Conservation (phyloP, 2,113 vertebrate genomes). For the Percopsis transmontana region DNA sequence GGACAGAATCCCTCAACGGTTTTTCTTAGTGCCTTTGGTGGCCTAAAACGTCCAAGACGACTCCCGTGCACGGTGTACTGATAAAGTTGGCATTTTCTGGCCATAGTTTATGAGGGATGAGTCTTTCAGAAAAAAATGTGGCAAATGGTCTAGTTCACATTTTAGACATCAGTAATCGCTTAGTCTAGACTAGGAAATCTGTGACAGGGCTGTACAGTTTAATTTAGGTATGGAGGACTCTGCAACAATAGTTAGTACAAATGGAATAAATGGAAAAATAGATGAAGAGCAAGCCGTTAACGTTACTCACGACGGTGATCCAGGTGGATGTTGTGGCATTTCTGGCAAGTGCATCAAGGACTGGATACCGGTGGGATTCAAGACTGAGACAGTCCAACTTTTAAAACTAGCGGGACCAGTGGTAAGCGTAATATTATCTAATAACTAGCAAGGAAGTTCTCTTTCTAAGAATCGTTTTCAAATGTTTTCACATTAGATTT, state of each 20-base stretch:
- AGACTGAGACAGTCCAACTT: slow-evolving; percentile 60
- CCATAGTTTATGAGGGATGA: too few relatives aligned
- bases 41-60: too few relatives aligned
- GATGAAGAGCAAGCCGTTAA: background rate
- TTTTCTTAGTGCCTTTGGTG: too few relatives aligned
- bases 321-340: background rate
- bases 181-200: too few relatives aligned
- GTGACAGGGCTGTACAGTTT: background rate
- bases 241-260: background rate
- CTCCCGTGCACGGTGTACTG: too few relatives aligned
- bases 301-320: background rate
- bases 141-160: too few relatives aligned
- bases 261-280: slow-evolving; percentile 1
- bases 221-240: background rate
- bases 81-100: too few relatives aligned
- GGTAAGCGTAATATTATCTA: slow-evolving; percentile 54
- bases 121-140: too few relatives aligned
- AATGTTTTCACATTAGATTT: too few relatives aligned
- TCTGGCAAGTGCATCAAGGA: slow-evolving; percentile 12
- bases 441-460: too few relatives aligned
- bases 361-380: slow-evolving; percentile 47
- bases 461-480: background rate
- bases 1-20: too few relatives aligned
- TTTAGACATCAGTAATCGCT: too few relatives aligned
- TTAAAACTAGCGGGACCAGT: slow-evolving; percentile 73